Evolutionary conservation across 2,113 vertebrate species (phyloP), one percentile per base, ranked within the genome.

Genomic region (Cephalopterus ornatus): DNA sequence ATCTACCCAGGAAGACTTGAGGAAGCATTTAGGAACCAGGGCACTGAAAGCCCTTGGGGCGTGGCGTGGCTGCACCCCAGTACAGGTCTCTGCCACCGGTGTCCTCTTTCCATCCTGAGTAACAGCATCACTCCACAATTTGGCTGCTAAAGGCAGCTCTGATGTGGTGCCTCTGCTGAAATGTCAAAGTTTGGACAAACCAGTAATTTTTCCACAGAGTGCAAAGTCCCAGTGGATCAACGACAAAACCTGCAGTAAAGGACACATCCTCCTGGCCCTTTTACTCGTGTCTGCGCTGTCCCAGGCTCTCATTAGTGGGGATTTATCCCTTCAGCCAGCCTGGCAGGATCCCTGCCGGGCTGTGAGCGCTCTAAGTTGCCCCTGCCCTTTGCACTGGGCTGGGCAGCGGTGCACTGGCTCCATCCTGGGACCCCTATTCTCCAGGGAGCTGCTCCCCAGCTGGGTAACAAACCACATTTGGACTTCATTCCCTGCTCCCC

Each of bases 371-470:
- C 30, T 0, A 2, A 32, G 74, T 85, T 46, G 41, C 23, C 78
- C 32, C 49, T 67, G 68, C 53, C 83, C 75, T 56, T 21, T 1
- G 1, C 47, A 13, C 30, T 0, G 6, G 33, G 24, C 23, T 0
- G 9, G 53, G 59, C 18, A 46, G 39, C 0, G 0, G 41, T 14
- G 49, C 8, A 11, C 27, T 0, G 3, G 18, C 42, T 79, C 75
- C 4, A 1, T 18, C 50, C 82, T 30, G 6, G 41, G 22, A 67
- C 4, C 52, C 10, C 71, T 52, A 8, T 10, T 10, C 61, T 44
- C 47, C 67, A 4, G 6, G 22, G 73, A 61, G n/a, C 79, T 47
- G 26, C 67, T 68, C 82, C 49, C 33, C 3, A 0, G 26, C 35
- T 12, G 37, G 35, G 15, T 52, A 30, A 59, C 12, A 42, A 35